Evolutionary conservation across 2,797 vertebrate genomes (phyloP), one percentile per base, ranked within the genome.

Genomic region (Anabacerthia variegaticeps): DNA sequence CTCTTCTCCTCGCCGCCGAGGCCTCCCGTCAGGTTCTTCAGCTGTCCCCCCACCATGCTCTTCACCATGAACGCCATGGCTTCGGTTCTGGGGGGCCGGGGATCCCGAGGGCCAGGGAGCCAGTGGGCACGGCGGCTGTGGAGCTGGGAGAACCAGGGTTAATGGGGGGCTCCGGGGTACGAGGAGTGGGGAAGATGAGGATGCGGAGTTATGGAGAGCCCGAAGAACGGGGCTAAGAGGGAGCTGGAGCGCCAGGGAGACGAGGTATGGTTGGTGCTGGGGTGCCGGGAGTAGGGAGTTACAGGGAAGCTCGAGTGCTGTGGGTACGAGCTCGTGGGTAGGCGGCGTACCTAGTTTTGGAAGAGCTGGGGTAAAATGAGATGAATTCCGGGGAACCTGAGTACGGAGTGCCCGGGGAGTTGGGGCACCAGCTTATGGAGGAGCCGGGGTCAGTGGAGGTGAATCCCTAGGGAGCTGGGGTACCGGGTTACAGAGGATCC

Each of bases 11-110:
- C 99, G 51, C 98, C 97, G 1, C 98, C 98, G 95, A 99, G 98
- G 78, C 99, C 99, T 10, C 99, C 99, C 0, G 99, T 99, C 93
- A 99, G 99, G 95, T 98, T 99, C 98, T 99, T 99, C 98, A 99
- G 97, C 97, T 99, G 99, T 11, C 99, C 99, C 8, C 99, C 99
- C 66, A 99, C 99, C 98, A 99, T 97, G 92, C 99, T 99, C 97
- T 99, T 99, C 69, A 99, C 99, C 99, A 99, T 99, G 98, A 99
- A 99, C 65, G 99, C 99, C 99, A 99, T 99, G 94, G 91, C 44
- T 2, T 11, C 8, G 15, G 22, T 22, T 3, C 2, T 3, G 4
- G 63, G 44, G 71, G 22, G 10, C 20, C 1, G 4, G 41, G 51
- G 34, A 81, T 10, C 52, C 21, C 4, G 2, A 7, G 61, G 79